Percentiles rank a stretch among this genome's conserved stretches.
Conservation (phyloP, 1,140 invertebrate species). For the Drosophila sucinea region DNA sequence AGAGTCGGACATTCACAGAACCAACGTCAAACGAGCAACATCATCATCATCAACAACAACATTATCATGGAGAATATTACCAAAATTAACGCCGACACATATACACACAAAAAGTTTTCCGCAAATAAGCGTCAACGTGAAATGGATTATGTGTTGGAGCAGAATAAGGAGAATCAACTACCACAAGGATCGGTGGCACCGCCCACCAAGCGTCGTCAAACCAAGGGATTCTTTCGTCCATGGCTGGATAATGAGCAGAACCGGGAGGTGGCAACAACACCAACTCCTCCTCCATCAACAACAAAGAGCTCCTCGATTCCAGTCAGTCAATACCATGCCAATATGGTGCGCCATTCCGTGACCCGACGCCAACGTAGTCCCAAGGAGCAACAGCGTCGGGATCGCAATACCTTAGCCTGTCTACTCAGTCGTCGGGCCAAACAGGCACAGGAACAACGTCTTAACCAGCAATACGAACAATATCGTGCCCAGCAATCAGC, state of each 20-base stretch:
- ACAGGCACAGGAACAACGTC: constrained; percentile 47
- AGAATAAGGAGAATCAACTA: constrained; percentile 30
- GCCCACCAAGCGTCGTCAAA: constrained; percentile 41
- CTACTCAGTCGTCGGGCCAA: constrained; percentile 57
- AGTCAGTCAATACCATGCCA: constrained; percentile 59
- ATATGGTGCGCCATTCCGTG: constrained; percentile 56
- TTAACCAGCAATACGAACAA: constrained; percentile 49
- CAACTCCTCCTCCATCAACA: background rate
- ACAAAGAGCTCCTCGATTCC: background rate
- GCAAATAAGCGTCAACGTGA: constrained; percentile 56
- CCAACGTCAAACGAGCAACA: constrained; percentile 50
- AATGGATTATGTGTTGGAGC: constrained; percentile 29
- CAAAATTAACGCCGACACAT: constrained; percentile 4
- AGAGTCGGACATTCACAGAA: constrained; percentile 46
- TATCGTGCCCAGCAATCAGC: constrained; percentile 50
- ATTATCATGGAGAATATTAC: constrained; percentile 35
- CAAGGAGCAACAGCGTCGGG: constrained; percentile 62
- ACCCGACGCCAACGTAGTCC: constrained; percentile 47
- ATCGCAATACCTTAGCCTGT: constrained; percentile 66
- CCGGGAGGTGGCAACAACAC: background rate
- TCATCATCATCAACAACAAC: constrained; percentile 44
- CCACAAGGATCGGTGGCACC: background rate
- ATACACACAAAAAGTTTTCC: constrained; percentile 59
- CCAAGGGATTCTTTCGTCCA: constrained; percentile 53
- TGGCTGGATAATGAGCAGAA: constrained; percentile 58